These are phyloP conservation scores for Ceyx melanurus DNA, from an alignment of 2,113 vertebrate genomes.

Conservation along the genomic window DNA sequence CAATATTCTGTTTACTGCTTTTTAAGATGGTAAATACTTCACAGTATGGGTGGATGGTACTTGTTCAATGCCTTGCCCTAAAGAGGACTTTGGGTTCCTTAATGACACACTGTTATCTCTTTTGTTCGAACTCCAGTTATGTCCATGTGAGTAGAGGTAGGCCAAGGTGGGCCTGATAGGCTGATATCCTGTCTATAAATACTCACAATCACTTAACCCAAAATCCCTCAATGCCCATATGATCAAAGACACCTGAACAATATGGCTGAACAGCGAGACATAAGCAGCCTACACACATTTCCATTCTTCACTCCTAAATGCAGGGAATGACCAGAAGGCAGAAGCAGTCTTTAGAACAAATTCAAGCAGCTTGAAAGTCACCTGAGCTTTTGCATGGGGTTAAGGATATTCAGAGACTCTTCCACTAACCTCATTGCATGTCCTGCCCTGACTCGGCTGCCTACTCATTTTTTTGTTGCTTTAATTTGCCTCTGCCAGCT, in stretches of 20 bases:
- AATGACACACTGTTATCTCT: not conserved
- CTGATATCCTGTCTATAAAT: not conserved
- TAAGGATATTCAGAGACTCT: not conserved
- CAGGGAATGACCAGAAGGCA: not conserved
- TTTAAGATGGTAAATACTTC: not conserved
- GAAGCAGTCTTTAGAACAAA: not conserved
- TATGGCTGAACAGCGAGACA: not conserved
- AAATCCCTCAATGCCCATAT: not conserved
- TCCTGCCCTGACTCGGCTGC: not conserved
- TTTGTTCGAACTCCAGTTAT: not conserved
- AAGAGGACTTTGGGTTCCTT: not conserved
- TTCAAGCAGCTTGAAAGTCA: not conserved
- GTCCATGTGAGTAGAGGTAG: not conserved
- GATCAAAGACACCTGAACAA: not conserved
- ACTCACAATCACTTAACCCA: not conserved
- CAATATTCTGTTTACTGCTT: not conserved
- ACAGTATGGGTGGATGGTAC: not conserved
- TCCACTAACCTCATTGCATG: not conserved
- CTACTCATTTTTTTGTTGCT: not conserved
- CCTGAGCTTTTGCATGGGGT: not conserved
- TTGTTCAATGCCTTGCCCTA: not conserved
- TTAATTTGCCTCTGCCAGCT: not conserved
- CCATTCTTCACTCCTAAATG: not conserved
- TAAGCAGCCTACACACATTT: not conserved
- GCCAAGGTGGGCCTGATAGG: not conserved